These are phyloP conservation scores for Cnemophilus loriae DNA, from an alignment of 2,113 vertebrate species.

Conservation along the genomic window DNA sequence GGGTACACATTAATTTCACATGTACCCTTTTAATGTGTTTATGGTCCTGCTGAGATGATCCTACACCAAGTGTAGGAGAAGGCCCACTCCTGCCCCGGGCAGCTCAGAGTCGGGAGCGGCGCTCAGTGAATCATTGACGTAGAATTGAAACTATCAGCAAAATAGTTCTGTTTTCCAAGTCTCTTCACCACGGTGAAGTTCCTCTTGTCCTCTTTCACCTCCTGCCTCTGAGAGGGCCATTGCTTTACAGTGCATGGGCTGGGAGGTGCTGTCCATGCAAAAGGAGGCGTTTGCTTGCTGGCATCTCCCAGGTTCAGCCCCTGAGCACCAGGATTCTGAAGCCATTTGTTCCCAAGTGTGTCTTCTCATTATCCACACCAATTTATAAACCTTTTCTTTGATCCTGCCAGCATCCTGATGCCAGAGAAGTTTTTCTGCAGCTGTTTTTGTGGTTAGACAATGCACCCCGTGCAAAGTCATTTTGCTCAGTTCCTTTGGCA, in stretches of 20 bases:
- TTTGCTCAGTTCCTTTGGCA: not conserved
- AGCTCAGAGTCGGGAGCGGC: not conserved
- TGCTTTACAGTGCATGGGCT: not conserved
- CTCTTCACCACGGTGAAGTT: not conserved
- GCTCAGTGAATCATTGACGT: rapidly evolving
- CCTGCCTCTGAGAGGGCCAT: rapidly evolving
- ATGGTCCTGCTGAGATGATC: not conserved
- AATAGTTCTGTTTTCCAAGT: not conserved
- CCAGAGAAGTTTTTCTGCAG: not conserved
- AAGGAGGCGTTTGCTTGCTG: not conserved
- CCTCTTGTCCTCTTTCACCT: not conserved
- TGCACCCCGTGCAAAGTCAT: not conserved
- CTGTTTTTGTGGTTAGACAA: not conserved
- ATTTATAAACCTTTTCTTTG: not conserved
- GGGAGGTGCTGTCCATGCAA: not conserved
- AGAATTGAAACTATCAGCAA: not conserved
- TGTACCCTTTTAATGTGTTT: not conserved
- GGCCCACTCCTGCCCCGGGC: rapidly evolving
- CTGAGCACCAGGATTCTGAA: not conserved
- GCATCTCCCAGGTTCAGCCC: not conserved
- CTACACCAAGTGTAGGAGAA: not conserved
- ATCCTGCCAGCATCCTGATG: not conserved
- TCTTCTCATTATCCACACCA: not conserved
- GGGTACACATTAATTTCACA: not conserved
- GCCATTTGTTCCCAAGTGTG: not conserved